Percentiles rank a stretch among this genome's conserved stretches.
phyloP scores from a whole-genome alignment of 2,888 invertebrate species.

The Caenorhabditis sp. region DNA sequence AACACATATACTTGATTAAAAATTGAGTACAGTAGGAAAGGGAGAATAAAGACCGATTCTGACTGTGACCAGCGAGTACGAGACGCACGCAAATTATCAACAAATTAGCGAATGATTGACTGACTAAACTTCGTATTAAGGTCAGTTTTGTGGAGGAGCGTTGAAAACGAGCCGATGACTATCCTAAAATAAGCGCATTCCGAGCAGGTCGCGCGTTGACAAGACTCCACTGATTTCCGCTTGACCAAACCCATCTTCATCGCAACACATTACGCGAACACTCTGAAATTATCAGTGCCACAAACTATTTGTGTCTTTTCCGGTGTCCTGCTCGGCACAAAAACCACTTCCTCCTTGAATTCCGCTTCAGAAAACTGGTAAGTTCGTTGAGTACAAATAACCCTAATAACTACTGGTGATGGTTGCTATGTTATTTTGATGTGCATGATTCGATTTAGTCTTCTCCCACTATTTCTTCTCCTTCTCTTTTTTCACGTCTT shows the following conservation, averaged over 20 bases:
- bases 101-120: slow-evolving; percentile 13
- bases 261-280: no score
- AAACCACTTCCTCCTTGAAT: not conserved
- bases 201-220: no score
- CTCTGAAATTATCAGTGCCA: no score
- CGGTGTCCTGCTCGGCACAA: no score
- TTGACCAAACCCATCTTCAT: no score
- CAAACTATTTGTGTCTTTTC: no score
- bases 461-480: not conserved
- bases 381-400: no score
- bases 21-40: slow-evolving; percentile 27
- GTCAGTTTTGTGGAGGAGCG: slow-evolving; percentile 15
- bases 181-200: no score
- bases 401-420: no score
- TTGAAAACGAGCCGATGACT: no score
- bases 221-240: no score
- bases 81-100: slow-evolving; percentile 38
- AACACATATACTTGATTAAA: slow-evolving; percentile 39
- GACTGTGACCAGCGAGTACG: not conserved
- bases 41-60: slow-evolving; percentile 41
- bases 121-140: slow-evolving; percentile 9
- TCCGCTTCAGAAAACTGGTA: no score
- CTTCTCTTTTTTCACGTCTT: slow-evolving; percentile 5
- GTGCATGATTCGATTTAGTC: slow-evolving; percentile 1
- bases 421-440: slow-evolving; percentile 36